Conservation (phyloP, 2,113 vertebrate species). For the Cyprinodon brontotheroides region DNA sequence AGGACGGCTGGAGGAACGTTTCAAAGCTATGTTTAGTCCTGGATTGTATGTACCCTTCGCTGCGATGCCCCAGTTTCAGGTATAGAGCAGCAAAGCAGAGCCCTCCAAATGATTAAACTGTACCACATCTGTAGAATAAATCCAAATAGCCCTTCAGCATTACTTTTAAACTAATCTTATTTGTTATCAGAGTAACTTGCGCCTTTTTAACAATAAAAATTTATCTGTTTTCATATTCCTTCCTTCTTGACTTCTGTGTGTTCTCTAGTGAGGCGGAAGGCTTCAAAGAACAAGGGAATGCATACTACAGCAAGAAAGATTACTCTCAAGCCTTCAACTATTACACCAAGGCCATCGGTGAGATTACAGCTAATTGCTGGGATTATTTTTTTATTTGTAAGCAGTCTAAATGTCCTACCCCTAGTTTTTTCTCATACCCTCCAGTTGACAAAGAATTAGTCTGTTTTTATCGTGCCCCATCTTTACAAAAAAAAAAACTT, state of each 20-base stretch:
- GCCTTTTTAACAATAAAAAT: too few species aligned
- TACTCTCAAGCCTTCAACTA: constrained; percentile 95
- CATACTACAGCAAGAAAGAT: constrained; percentile 90
- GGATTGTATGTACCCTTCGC: constrained; percentile 32
- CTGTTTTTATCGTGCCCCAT: background rate
- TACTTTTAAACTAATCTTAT: background rate
- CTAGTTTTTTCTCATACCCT: constrained; percentile 7
- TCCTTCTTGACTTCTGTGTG: background rate
- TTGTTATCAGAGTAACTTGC: too few species aligned
- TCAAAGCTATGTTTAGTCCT: constrained; percentile 55
- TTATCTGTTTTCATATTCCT: background rate
- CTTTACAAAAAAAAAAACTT: background rate
- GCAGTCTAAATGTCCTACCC: background rate
- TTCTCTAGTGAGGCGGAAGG: constrained; percentile 87
- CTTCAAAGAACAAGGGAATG: constrained; percentile 95
- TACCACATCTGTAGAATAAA: background rate
- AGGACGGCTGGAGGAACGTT: constrained; percentile 30
- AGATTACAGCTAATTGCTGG: constrained; percentile 49
- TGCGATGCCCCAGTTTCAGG: constrained; percentile 47
- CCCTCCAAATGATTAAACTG: background rate
- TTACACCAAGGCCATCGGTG: constrained; percentile 97
- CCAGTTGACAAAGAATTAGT: background rate
- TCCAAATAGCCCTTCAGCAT: background rate
- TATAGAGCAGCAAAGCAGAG: constrained; percentile 3
- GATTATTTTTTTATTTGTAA: background rate